Evolutionary conservation across 2,888 invertebrate genomes (phyloP).

Genomic region (Pegoplata infirma): DNA sequence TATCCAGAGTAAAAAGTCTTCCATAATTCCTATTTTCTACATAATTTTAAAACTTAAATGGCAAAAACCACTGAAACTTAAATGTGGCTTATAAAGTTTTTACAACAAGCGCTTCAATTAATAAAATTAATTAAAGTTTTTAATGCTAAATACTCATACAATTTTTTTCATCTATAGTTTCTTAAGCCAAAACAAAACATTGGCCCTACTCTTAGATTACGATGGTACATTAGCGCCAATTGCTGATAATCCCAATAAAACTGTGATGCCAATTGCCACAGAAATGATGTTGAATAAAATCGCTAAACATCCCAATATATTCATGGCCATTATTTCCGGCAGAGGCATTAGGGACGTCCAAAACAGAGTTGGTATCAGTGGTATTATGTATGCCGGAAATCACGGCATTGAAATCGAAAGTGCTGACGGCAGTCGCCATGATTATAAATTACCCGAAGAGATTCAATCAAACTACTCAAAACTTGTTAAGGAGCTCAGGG

Average conservation of each 20-base stretch:
- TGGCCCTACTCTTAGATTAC: conserved; percentile 85
- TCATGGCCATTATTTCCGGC: conserved; percentile 85
- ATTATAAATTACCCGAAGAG: conserved; percentile 84
- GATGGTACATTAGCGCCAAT: conserved; percentile 87
- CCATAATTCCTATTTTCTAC: too few relatives aligned
- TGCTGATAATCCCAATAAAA: conserved; percentile 84
- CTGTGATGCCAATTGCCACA: conserved; percentile 83
- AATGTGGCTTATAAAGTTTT: too few relatives aligned
- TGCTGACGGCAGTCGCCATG: conserved; percentile 85
- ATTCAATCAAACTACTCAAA: conserved; percentile 82
- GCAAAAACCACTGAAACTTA: too few relatives aligned
- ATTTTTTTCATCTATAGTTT: conserved; percentile 65
- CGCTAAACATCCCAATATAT: conserved; percentile 83
- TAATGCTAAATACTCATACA: too few relatives aligned
- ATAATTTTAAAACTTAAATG: too few relatives aligned
- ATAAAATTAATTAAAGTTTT: too few relatives aligned
- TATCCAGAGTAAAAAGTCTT: too few relatives aligned
- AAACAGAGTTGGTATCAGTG: conserved; percentile 80
- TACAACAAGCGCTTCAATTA: too few relatives aligned
- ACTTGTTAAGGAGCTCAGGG: conserved; percentile 82
- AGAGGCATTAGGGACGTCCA: conserved; percentile 85
- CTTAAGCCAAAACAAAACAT: conserved; percentile 81
- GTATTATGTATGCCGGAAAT: conserved; percentile 86
- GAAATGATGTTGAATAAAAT: conserved; percentile 82
- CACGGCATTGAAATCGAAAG: conserved; percentile 87